Evolutionary conservation across 1,140 invertebrate genomes (phyloP).

Genomic region (Anagrus nilaparvatae): DNA sequence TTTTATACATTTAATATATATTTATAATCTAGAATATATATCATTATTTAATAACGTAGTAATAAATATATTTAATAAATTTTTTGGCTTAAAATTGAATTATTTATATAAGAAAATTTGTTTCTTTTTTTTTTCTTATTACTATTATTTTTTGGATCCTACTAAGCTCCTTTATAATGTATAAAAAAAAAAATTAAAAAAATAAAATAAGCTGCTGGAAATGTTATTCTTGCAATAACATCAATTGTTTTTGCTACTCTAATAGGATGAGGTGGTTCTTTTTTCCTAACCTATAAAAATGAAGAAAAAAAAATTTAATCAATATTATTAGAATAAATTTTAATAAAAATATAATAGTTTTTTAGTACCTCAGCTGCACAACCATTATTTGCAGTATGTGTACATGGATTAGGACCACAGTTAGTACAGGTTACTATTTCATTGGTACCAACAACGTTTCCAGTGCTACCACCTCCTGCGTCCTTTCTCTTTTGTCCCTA

Average conservation of each 20-base stretch:
- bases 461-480: slow-evolving; percentile 21
- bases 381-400: slow-evolving; percentile 75
- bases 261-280: slow-evolving; percentile 82
- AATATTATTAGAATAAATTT: not conserved
- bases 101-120: too few species aligned
- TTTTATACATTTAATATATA: too few species aligned
- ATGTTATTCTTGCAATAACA: slow-evolving; percentile 84
- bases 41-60: too few species aligned
- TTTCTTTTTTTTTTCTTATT: too few species aligned
- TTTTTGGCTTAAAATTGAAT: too few species aligned
- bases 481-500: slow-evolving; percentile 72
- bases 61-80: too few species aligned
- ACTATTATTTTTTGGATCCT: too few species aligned
- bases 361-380: slow-evolving; percentile 65
- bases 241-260: slow-evolving; percentile 89
- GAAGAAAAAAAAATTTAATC: not conserved
- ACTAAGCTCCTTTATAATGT: slow-evolving; percentile 65
- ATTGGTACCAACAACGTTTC: slow-evolving; percentile 45
- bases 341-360: slow-evolving; percentile 1
- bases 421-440: slow-evolving; percentile 73
- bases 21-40: too few species aligned
- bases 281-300: slow-evolving; percentile 63
- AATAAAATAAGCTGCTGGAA: slow-evolving; percentile 81
- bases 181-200: slow-evolving; percentile 92
- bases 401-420: slow-evolving; percentile 71